Evolutionary conservation across 2,113 vertebrate genomes (phyloP).

Genomic region (Suncus etruscus): DNA sequence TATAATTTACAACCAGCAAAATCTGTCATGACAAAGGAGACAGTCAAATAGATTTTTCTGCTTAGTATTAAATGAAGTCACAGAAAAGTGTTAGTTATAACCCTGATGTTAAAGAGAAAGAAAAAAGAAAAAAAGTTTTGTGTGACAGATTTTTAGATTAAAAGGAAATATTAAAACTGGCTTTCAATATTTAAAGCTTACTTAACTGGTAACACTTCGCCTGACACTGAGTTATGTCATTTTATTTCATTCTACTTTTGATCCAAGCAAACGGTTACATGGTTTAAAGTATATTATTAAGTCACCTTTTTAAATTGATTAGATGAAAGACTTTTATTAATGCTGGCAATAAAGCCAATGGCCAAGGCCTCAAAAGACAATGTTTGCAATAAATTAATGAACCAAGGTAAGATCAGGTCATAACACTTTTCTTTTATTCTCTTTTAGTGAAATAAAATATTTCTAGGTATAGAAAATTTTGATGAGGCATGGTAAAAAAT

Average conservation of each 20-base stretch:
- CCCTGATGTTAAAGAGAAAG: constrained; percentile 77
- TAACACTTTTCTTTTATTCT: too few species aligned
- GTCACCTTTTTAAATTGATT: constrained; percentile 87
- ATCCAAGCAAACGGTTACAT: constrained; percentile 89
- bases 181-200: constrained; percentile 91
- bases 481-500: too few species aligned
- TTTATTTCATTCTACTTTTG: constrained; percentile 90
- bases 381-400: constrained; percentile 77
- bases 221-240: constrained; percentile 87
- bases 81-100: constrained; percentile 86
- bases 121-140: constrained; percentile 75
- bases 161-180: constrained; percentile 91
- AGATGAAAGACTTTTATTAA: constrained; percentile 88
- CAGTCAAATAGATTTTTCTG: constrained; percentile 71
- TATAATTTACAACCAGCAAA: constrained; percentile 67
- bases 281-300: constrained; percentile 88
- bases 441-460: too few species aligned
- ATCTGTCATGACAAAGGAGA: constrained; percentile 75
- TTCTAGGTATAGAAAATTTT: too few species aligned
- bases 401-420: constrained; percentile 50
- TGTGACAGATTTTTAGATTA: constrained; percentile 89
- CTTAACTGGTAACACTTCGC: constrained; percentile 88
- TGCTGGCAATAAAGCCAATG: constrained; percentile 81
- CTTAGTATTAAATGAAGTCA: constrained; percentile 80
- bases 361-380: constrained; percentile 78